phyloP scores from a whole-genome alignment of 2,888 invertebrate species.

The Dicyrtomina minuta region DNA sequence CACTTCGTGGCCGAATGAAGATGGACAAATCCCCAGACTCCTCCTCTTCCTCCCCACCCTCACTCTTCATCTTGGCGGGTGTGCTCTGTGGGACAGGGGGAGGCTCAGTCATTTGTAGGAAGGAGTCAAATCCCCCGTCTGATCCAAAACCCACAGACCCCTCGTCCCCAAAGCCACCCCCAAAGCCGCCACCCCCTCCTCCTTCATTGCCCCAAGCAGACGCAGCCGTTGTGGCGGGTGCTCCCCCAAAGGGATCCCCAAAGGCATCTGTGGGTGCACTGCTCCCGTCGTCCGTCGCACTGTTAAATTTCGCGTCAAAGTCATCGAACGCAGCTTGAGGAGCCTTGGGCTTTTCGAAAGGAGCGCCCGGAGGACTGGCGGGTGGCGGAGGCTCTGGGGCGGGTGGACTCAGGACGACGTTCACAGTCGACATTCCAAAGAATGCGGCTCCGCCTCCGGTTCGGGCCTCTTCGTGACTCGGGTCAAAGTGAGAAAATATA shows the following conservation, averaged over 20 bases:
- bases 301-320: constrained; percentile 85
- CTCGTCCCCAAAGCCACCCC: constrained; percentile 60
- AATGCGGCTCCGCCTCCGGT: constrained; percentile 11
- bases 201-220: constrained; percentile 62
- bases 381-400: too few species aligned
- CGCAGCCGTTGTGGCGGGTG: constrained; percentile 31
- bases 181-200: constrained; percentile 65
- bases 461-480: constrained; percentile 29
- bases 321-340: constrained; percentile 75
- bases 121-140: constrained; percentile 63
- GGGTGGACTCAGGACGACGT: constrained; percentile 26
- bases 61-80: constrained; percentile 61
- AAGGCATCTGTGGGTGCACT: constrained; percentile 50
- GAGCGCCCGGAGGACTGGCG: too few species aligned
- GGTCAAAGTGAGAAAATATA: too few species aligned
- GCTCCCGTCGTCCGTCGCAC: constrained; percentile 55
- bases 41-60: constrained; percentile 51
- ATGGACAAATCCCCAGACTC: constrained; percentile 49
- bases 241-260: constrained; percentile 56
- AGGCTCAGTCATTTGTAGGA: constrained; percentile 74
- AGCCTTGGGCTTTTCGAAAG: too few species aligned
- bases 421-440: constrained; percentile 1
- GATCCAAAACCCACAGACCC: constrained; percentile 65
- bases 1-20: constrained; percentile 49
- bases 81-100: constrained; percentile 67